Evolutionary conservation across 2,888 invertebrate species (phyloP), one percentile per base, ranked within the genome.

Genomic region (Hyles lineata): DNA sequence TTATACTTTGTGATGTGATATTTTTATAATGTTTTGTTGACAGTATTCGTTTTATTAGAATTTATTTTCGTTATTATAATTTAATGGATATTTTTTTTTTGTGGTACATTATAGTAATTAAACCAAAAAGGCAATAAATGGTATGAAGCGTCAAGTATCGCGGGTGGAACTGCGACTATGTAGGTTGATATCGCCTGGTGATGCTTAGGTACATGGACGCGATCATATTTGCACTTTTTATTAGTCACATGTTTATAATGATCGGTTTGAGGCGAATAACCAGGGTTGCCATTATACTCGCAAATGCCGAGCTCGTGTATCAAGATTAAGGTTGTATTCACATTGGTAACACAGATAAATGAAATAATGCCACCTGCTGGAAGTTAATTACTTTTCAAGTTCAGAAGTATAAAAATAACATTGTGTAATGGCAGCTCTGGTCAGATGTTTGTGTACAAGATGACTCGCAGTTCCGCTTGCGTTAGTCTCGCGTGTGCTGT

Each of bases 1-100:
- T 60, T 60, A 25, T 11, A 60, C 60, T 25, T 60, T 25, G 32
- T 62, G 62, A n/a, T 62, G 62, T 62, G 62, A 62, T 62, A 62
- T 62, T 62, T 62, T 62, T 32, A 32, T 32, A 62, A n/a, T 62
- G 11, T 60, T 62, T 62, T 35, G n/a, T 62, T 62, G n/a, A n/a
- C n/a, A 62, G 32, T 62, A 62, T 62, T 62, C 29, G 32, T 62
- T 62, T 62, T 32, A 23, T 60, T 32, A 62, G 32, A 62, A 9
- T 62, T 62, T 62, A 35, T 23, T 35, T 62, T 62, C 8, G 62
- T 62, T 62, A 32, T 60, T 32, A 62, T 62, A n/a, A 32, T 62
- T 62, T 62, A 32, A 32, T 32, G 1, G 9, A 62, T 62, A n/a
- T 35, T 62, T 61, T 32, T 61, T 32, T n/a, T n/a, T 32, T 62